These are phyloP conservation scores for Wasmannia auropunctata DNA, from an alignment of 1,140 invertebrate genomes.

Conservation along the genomic window DNA sequence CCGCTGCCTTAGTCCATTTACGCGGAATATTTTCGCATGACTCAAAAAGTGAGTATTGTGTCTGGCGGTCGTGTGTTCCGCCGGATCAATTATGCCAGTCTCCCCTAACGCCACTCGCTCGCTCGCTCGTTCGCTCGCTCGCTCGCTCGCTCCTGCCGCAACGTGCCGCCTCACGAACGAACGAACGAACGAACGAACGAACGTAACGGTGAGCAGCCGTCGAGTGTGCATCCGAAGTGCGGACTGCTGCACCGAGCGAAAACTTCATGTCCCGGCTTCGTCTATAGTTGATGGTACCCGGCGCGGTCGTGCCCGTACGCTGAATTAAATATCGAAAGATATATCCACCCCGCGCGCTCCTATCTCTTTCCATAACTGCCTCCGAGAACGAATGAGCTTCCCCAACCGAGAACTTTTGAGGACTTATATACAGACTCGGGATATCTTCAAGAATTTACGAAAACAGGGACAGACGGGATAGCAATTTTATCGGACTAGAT, in stretches of 20 bases:
- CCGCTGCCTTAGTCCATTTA: constrained; percentile 12
- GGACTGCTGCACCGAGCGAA: constrained; percentile 35
- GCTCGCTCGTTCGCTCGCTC: constrained; percentile 1
- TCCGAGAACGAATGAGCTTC: neutral
- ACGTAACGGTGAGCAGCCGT: constrained; percentile 27
- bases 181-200: constrained; percentile 22
- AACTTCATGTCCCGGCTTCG: constrained; percentile 7
- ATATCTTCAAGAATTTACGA: neutral
- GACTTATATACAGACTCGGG: neutral
- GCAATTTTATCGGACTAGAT: neutral
- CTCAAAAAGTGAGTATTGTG: constrained; percentile 42
- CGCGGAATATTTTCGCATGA: constrained; percentile 37
- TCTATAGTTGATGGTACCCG: constrained; percentile 39
- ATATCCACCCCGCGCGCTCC: constrained; percentile 1
- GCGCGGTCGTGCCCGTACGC: constrained; percentile 5
- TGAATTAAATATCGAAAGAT: constrained; percentile 55
- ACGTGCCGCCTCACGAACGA: constrained; percentile 8
- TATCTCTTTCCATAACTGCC: neutral
- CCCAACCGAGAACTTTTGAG: neutral
- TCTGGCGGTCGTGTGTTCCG: constrained; percentile 28
- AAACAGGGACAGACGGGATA: neutral
- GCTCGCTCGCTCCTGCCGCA: constrained; percentile 5
- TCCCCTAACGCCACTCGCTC: constrained; percentile 19
- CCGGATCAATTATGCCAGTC: constrained; percentile 54
- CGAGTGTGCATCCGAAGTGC: constrained; percentile 40